Conservation (phyloP, 2,113 vertebrate genomes). For the human region GRCh38 chr7:25431001-25431500, state of each 20-base stretch:
- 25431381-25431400: conserved; percentile 19
- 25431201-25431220: not conserved
- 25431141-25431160: not conserved
- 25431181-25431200: not conserved
- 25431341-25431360: conserved; percentile 15
- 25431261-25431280: not conserved
- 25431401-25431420: not conserved
- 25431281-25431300: conserved; percentile 45
- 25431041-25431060: conserved; percentile 24
- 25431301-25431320: not conserved
- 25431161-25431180: conserved; percentile 24
- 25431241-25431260: not conserved
- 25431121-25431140: not conserved
- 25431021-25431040: not conserved
- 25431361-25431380: conserved; percentile 11
- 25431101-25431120: conserved; percentile 28
- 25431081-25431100: not conserved
- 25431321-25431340: not conserved
- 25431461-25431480: not conserved
- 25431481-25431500: not conserved
- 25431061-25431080: not conserved
- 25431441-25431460: not conserved
- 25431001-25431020: not conserved
- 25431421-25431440: not conserved
- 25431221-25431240: conserved; percentile 28